A percentile compares a stretch with the other conserved stretches of the same genome.
These are phyloP conservation scores for Scolanthus callimorphus DNA, from an alignment of 92 coral and sea anemone species.

Conservation along the genomic window DNA sequence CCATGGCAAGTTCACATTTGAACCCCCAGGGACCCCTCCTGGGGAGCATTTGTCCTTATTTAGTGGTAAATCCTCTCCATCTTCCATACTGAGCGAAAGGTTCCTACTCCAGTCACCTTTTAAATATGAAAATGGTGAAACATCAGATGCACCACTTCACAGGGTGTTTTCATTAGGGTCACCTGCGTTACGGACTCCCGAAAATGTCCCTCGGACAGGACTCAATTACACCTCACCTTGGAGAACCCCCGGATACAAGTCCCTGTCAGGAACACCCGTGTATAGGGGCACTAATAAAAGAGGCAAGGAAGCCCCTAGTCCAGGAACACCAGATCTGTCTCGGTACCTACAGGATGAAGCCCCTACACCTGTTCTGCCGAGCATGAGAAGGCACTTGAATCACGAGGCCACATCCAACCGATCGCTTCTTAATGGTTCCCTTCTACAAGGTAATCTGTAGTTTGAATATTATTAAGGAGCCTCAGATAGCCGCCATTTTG, in stretches of 20 bases:
- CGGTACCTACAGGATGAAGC: not conserved
- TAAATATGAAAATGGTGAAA: not conserved
- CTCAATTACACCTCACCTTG: not conserved
- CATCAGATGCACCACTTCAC: conserved; percentile 1
- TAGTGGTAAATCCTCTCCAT: conserved; percentile 33
- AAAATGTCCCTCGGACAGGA: not conserved
- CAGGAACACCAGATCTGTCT: not conserved
- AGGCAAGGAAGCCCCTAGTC: not conserved
- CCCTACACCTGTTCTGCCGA: not conserved
- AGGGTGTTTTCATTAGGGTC: conserved; percentile 15
- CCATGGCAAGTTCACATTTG: conserved; percentile 25
- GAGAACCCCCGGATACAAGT: not conserved
- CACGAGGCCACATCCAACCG: too few species aligned
- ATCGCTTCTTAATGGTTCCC: too few species aligned
- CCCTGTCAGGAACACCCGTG: too few species aligned
- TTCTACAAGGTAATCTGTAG: too few species aligned
- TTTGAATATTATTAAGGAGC: too few species aligned
- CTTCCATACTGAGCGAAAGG: conserved; percentile 27
- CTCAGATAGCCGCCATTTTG: too few species aligned
- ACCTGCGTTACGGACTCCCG: not conserved
- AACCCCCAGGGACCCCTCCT: conserved; percentile 11
- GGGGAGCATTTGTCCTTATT: not conserved
- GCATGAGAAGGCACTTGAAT: too few species aligned
- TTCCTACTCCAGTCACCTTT: conserved; percentile 37
- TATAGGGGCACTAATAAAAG: too few species aligned